phyloP scores from a whole-genome alignment of 2,797 vertebrate genomes.

The Harpagifer antarcticus region DNA sequence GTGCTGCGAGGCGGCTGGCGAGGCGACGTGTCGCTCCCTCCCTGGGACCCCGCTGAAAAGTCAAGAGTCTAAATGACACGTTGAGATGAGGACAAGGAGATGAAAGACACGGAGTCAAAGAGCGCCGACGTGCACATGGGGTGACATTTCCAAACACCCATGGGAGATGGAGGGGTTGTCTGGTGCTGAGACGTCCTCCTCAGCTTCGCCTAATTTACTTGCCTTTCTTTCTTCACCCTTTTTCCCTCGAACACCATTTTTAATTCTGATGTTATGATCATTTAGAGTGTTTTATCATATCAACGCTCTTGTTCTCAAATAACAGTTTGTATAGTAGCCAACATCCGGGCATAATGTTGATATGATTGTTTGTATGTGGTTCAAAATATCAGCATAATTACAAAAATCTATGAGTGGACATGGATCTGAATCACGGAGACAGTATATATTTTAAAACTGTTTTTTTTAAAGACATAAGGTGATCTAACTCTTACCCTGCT shows the following conservation, averaged over 20 bases:
- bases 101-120: slow-evolving; percentile 76
- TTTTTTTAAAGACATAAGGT: too few relatives aligned
- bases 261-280: slow-evolving; percentile 40
- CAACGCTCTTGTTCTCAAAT: not conserved
- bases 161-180: slow-evolving; percentile 61
- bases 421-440: too few relatives aligned
- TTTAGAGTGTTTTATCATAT: slow-evolving; percentile 14
- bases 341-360: not conserved
- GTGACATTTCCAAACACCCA: slow-evolving; percentile 79
- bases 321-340: not conserved
- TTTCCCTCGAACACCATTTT: slow-evolving; percentile 13
- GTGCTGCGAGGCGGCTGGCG: slow-evolving; percentile 59
- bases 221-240: slow-evolving; percentile 17
- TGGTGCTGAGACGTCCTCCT: slow-evolving; percentile 46
- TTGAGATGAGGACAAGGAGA: slow-evolving; percentile 79
- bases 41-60: slow-evolving; percentile 75
- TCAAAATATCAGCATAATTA: too few relatives aligned
- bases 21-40: slow-evolving; percentile 76
- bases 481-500: too few relatives aligned
- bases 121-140: slow-evolving; percentile 57
- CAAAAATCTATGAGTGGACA: too few relatives aligned
- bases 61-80: slow-evolving; percentile 82
- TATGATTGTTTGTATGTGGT: too few relatives aligned
- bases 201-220: slow-evolving; percentile 49
- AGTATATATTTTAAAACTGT: too few relatives aligned